Percentiles rank a stretch among this genome's conserved stretches.
Evolutionary conservation across 2,113 vertebrate species (phyloP).

Genomic region (Psilopogon haemacephalus): DNA sequence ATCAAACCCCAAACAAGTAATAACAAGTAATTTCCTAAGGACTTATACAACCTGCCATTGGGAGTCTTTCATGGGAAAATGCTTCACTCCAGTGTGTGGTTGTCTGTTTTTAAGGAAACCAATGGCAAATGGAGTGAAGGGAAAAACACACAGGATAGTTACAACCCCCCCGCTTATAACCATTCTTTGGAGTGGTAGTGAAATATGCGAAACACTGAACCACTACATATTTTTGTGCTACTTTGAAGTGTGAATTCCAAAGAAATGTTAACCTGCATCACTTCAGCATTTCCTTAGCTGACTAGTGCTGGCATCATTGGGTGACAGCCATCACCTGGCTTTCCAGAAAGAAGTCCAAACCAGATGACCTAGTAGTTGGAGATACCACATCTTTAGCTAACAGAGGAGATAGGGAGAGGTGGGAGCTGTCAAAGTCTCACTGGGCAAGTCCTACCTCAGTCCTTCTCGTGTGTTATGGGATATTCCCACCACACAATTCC

Average conservation of each 20-base stretch:
- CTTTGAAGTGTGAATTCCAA: conserved; percentile 45
- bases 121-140: conserved; percentile 19
- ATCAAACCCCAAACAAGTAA: conserved; percentile 44
- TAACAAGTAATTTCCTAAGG: conserved; percentile 37
- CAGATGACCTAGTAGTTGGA: background rate
- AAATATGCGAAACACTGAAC: conserved; percentile 48
- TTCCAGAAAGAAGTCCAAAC: background rate
- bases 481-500: background rate
- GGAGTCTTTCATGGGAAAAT: conserved; percentile 43
- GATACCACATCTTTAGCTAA: background rate
- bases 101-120: conserved; percentile 23
- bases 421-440: background rate
- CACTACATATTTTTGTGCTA: background rate
- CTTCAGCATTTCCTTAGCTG: conserved; percentile 26
- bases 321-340: background rate
- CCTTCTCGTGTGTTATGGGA: background rate
- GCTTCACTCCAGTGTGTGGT: background rate
- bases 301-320: background rate
- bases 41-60: background rate
- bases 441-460: background rate
- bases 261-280: background rate
- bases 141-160: conserved; percentile 22
- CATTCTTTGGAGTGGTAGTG: conserved; percentile 35
- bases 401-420: background rate
- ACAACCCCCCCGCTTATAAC: conserved; percentile 19